Base-by-base conservation (phyloP, 2,888 invertebrate genomes). In the Xanthia icteritia region DNA sequence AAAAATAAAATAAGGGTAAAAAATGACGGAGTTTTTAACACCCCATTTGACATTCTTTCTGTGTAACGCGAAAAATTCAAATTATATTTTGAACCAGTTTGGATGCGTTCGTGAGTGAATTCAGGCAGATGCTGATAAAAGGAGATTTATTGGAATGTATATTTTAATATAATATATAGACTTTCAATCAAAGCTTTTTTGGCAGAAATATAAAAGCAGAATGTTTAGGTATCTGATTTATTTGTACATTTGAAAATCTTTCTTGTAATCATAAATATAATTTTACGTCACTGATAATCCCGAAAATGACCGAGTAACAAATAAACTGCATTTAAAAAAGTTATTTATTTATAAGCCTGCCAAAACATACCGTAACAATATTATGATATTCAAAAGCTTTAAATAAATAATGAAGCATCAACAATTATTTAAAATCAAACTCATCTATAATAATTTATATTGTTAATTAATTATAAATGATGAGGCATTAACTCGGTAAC, bases 391-490 rank as follows among this genome's bases (percentile, higher is more conserved):
- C 36, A 64, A 79, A 39, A 73, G 31, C 45, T 73, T 48, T 48
- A 56, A 74, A 56, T 61, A 63, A 73, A 48, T 63, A 67, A 67
- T 74, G 54, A 54, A 31, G n/a, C 36, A 31, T 8, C 36, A 48
- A 61, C 39, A 61, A 45, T 45, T 15, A 73, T 79, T 68, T 58
- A 15, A 68, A 80, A 80, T 66, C 45, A 60, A 60, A 64, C 9
- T 58, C 68, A 45, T 60, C 42, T 68, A 54, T 54, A 64, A 42
- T 68, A 51, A 80, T 79, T 39, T 27, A 58, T 36, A 73, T 45
- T 42, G 48, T 48, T 56, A n/a, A 75, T 81, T 64, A 81, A 75
- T 69, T 39, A 79, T 20, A 60, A 63, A 64, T 58, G 75, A 27
- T 13, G 66, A 60, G 11, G 23, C 27, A 51, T 58, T 68, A 51